A percentile compares a stretch with the other conserved stretches of the same genome.
Conservation (phyloP, 2,113 vertebrate species). For the Helogale parvula region DNA sequence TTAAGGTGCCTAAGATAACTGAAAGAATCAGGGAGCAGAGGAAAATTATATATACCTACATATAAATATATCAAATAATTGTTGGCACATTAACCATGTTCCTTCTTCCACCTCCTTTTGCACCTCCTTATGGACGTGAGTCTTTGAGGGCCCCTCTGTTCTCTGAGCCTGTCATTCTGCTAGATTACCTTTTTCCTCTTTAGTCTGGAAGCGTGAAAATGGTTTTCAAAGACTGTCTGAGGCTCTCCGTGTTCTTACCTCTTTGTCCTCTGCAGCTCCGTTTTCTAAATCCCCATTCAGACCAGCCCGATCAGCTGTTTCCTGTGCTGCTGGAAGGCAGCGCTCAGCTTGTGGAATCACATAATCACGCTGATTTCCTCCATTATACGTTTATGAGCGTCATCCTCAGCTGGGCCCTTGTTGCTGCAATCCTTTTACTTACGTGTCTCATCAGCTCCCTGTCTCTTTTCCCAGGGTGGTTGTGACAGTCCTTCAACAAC, state of each 20-base stretch:
- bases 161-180: not conserved
- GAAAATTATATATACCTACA: not conserved
- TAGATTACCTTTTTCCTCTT: not conserved
- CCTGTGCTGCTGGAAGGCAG: not conserved
- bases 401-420: slow-evolving; percentile 54
- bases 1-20: not conserved
- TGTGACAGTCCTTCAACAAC: not conserved
- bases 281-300: slow-evolving; percentile 5
- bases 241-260: not conserved
- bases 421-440: slow-evolving; percentile 13
- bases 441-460: not conserved
- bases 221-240: not conserved
- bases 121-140: not conserved
- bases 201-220: not conserved
- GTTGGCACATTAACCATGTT: not conserved
- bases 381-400: slow-evolving; percentile 16
- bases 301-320: not conserved
- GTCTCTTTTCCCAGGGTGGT: not conserved
- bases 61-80: not conserved
- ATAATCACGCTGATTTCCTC: not conserved
- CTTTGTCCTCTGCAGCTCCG: not conserved
- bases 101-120: not conserved
- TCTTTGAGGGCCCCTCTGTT: not conserved
- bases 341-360: slow-evolving; percentile 46
- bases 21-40: not conserved